These are phyloP conservation scores for Cepaea nemoralis DNA, from an alignment of 1,140 invertebrate genomes.

Conservation along the genomic window DNA sequence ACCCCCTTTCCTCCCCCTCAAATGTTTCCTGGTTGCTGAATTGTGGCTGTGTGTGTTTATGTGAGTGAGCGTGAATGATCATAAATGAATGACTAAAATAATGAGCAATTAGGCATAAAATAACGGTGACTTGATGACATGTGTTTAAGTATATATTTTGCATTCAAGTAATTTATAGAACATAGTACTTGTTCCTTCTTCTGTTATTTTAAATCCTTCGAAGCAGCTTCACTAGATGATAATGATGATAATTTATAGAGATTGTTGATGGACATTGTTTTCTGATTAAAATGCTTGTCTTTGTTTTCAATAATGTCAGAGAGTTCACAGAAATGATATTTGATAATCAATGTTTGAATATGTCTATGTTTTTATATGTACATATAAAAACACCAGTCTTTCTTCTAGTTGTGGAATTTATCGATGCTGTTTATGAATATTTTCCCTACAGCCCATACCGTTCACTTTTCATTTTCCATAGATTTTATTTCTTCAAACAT, in stretches of 20 bases:
- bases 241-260: neutral
- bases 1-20: neutral
- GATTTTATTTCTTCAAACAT: neutral
- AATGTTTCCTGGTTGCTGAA: neutral
- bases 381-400: conserved; percentile 1
- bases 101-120: no score
- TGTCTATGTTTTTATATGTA: neutral
- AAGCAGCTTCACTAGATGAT: neutral
- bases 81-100: no score
- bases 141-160: neutral
- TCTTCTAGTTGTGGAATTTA: neutral
- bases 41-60: neutral
- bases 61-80: no score
- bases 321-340: neutral
- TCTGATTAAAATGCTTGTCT: neutral
- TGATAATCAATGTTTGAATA: neutral
- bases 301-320: neutral
- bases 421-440: neutral
- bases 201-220: neutral
- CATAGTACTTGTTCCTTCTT: neutral
- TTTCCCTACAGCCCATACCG: neutral
- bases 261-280: neutral
- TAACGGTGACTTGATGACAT: no score
- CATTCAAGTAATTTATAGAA: neutral
- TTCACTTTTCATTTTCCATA: neutral